Evolutionary conservation across 2,888 invertebrate genomes (phyloP), one percentile per base, ranked within the genome.

Genomic region (Amitus sp.): DNA sequence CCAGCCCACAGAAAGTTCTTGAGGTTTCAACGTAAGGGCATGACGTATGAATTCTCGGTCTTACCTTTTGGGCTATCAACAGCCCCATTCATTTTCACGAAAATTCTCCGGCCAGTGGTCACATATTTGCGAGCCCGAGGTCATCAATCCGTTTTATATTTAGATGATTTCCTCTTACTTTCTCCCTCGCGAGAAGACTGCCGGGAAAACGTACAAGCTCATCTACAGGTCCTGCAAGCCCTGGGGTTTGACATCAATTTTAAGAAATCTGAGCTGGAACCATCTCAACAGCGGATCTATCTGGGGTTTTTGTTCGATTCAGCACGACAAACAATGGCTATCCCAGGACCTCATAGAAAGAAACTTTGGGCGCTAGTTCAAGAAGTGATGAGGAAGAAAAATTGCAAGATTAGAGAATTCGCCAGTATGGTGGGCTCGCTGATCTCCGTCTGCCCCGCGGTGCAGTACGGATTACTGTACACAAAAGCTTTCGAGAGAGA

Each of bases 361-460:
- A 50, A 40, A 17, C 33, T 55, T 7, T 17, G 19, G 6, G 1
- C 4, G 0, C 30, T 48, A 7, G n/a, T 50, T 1, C 10, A 17
- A 1, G 2, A 30, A 0, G 7, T 60, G 18, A 50, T 46, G 27
- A 2, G 2, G 33, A 46, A 50, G 12, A 10, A 10, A 33, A 7
- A 12, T 9, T 49, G 54, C 19, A 13, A 20, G 1, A 51, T 61
- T 12, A 13, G 40, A 30, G 47, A 18, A 0, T 58, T 62, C 18
- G 57, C 62, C 2, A 43, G 50, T n/a, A 15, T 62, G 15, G 46
- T 62, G 9, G 62, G 54, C 6, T 62, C 57, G 1, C 30, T 62
- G 1, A 19, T 62, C 0, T 58, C 62, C n/a, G 47, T 54, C 0
- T 62, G 53, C 18, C 49, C 52, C 2, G 62, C 62, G 1, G 62